Percentiles rank a stretch among this genome's conserved stretches.
These are phyloP conservation scores for Drosophila pseudotakahashii DNA, from an alignment of 2,888 invertebrate genomes.

Conservation along the genomic window DNA sequence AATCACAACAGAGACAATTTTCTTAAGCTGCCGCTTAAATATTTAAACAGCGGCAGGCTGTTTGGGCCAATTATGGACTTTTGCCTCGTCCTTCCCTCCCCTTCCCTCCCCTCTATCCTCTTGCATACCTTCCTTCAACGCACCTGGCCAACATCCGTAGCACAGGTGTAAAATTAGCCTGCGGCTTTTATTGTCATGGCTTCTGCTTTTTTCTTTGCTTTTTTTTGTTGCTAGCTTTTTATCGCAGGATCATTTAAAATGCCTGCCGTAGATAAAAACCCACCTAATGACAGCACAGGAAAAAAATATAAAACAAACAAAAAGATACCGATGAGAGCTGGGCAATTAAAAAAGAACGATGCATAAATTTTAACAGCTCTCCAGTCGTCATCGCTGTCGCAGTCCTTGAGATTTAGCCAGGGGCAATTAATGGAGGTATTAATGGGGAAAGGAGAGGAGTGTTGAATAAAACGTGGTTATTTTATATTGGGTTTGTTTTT, in stretches of 20 bases:
- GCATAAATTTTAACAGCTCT: conserved; percentile 45
- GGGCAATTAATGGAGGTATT: conserved; percentile 18
- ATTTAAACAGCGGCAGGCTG: conserved; percentile 54
- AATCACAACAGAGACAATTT: conserved; percentile 29
- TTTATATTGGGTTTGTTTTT: neutral
- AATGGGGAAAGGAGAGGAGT: neutral
- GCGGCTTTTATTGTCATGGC: conserved; percentile 63
- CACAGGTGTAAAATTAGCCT: conserved; percentile 71
- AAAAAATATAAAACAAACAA: conserved; percentile 24
- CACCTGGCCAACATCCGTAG: conserved; percentile 37
- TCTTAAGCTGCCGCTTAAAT: conserved; percentile 59
- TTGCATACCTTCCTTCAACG: neutral
- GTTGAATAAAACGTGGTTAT: neutral
- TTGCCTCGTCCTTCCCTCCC: neutral
- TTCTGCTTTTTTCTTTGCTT: conserved; percentile 31
- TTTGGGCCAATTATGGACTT: conserved; percentile 57
- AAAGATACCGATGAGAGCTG: conserved; percentile 5
- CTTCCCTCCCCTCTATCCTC: neutral
- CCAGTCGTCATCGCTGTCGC: conserved; percentile 14
- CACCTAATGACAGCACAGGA: conserved; percentile 62
- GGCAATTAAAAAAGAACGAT: conserved; percentile 52
- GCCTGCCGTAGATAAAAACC: conserved; percentile 59
- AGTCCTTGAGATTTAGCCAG: conserved; percentile 43
- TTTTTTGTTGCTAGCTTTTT: conserved; percentile 40
- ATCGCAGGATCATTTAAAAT: conserved; percentile 70